Conservation (phyloP, 1,140 invertebrate genomes). For the Drosophila parabipectinata region DNA sequence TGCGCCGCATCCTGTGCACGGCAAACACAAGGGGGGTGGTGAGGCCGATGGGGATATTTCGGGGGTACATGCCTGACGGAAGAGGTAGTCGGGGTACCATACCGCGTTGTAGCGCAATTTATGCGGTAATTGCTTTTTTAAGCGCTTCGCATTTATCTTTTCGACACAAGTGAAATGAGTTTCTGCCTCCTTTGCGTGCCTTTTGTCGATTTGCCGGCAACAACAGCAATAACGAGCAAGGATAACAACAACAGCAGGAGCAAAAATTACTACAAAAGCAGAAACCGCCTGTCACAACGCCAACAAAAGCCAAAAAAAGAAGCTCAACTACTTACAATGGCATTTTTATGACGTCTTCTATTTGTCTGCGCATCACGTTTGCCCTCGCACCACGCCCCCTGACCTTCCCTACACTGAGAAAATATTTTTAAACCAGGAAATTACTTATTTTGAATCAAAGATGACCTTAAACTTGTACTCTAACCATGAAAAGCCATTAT, state of each 20-base stretch:
- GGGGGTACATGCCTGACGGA: conserved; percentile 17
- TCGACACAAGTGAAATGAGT: conserved; percentile 80
- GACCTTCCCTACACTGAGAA: conserved; percentile 8
- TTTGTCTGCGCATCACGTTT: conserved; percentile 43
- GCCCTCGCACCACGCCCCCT: conserved; percentile 8
- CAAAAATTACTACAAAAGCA: conserved; percentile 29
- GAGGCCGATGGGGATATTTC: background rate
- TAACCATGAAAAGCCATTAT: too few species aligned
- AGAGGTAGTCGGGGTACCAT: conserved; percentile 2
- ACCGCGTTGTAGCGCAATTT: conserved; percentile 71
- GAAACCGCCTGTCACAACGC: conserved; percentile 56
- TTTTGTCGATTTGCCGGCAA: conserved; percentile 61
- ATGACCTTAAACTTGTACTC: too few species aligned
- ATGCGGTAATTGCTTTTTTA: conserved; percentile 83
- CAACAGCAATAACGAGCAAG: conserved; percentile 36
- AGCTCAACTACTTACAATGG: conserved; percentile 78
- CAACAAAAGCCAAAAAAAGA: conserved; percentile 52
- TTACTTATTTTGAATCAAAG: background rate
- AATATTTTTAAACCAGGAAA: background rate
- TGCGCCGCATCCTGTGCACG: conserved; percentile 63
- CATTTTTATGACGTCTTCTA: conserved; percentile 79
- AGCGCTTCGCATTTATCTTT: conserved; percentile 83
- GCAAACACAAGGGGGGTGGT: background rate
- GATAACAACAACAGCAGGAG: conserved; percentile 44
- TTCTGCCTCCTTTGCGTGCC: conserved; percentile 65